Evolutionary conservation across 2,888 invertebrate genomes (phyloP), one percentile per base, ranked within the genome.

Genomic region (Pyrrhia umbra): DNA sequence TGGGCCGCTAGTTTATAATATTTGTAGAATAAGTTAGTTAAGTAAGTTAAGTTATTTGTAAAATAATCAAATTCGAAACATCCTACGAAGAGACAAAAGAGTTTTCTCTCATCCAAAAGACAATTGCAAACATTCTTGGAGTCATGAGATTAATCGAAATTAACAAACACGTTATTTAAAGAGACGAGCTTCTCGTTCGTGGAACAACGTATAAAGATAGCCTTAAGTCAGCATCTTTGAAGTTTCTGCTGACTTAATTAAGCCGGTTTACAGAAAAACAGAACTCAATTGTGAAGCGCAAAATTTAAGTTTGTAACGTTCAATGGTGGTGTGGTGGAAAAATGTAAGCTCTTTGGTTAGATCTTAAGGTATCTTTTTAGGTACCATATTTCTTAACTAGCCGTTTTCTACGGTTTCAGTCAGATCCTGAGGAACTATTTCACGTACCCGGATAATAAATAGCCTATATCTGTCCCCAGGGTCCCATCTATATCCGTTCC

Each of bases 161-260:
- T 61, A 50, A 67, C 56, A 50, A 71, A 61, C 68, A 30, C 50
- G 55, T 61, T 56, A 37, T 30, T 39, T 56, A 56, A 10, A 55
- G 13, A 23, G 37, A 65, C 43, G 23, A 21, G 15, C 15, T 9
- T 27, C 30, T 40, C 30, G 10, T 72, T 69, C 77, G 21, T 59
- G 67, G 76, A 76, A 76, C 37, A 20, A 42, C 23, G 51, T 43
- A 67, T 64, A 67, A 10, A 61, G 64, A 58, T 51, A 66, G 59
- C 63, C 50, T 71, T 46, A 66, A 68, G 42, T 27, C 15, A 50
- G 27, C 42, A 23, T 59, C 59, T 34, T 15, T 20, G 43, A 10
- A 45, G 46, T 20, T 50, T 6, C 27, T 58, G 42, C 63, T 75
- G 79, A 79, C 75, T 77, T 79, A 79, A 79, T 79, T 60, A 68